Percentiles rank a stretch among this genome's conserved stretches.
Conservation (phyloP, 30 jellyfish, hydroid and myxozoan species). For the Clytia hemisphaerica region DNA sequence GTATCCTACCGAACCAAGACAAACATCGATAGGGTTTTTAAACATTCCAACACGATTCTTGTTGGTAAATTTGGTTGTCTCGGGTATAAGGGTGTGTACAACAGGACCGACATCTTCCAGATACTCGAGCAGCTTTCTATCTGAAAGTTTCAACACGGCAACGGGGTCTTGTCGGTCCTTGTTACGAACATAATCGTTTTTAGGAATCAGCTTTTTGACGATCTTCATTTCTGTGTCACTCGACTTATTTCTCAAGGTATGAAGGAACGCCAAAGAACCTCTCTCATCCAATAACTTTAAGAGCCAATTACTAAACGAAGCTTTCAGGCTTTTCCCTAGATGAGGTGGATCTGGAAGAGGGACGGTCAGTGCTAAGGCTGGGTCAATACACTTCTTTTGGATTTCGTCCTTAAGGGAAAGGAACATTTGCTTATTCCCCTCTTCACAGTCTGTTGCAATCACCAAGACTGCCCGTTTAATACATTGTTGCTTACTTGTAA, state of each 20-base stretch:
- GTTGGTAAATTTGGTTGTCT: no score
- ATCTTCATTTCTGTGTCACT: slow-evolving; percentile 2
- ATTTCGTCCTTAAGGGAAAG: slow-evolving; percentile 12
- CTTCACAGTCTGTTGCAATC: slow-evolving; percentile 18
- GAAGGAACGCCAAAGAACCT: slow-evolving; percentile 23
- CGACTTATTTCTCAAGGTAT: slow-evolving; percentile 14
- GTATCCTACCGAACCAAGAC: slow-evolving; percentile 1
- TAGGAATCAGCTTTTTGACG: slow-evolving; percentile 5
- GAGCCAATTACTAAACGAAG: slow-evolving; percentile 3
- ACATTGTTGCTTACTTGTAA: not conserved
- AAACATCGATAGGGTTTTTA: slow-evolving; percentile 20
- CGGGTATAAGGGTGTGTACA: slow-evolving; percentile 27
- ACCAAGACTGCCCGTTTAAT: slow-evolving; percentile 13
- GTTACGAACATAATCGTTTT: slow-evolving; percentile 21
- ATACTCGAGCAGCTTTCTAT: not conserved
- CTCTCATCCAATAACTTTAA: slow-evolving; percentile 20
- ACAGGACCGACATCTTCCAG: slow-evolving; percentile 25
- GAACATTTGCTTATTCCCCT: no score
- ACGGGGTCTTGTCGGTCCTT: slow-evolving; percentile 33
- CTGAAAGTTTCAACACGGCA: slow-evolving; percentile 8
- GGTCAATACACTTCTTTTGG: slow-evolving; percentile 10
- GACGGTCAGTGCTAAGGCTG: slow-evolving; percentile 2
- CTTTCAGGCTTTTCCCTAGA: slow-evolving; percentile 10
- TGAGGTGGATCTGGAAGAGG: slow-evolving; percentile 7
- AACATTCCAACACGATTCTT: slow-evolving; percentile 26